These are phyloP conservation scores for Engraulis encrasicolus DNA, from an alignment of 2,113 vertebrate species.

Conservation along the genomic window DNA sequence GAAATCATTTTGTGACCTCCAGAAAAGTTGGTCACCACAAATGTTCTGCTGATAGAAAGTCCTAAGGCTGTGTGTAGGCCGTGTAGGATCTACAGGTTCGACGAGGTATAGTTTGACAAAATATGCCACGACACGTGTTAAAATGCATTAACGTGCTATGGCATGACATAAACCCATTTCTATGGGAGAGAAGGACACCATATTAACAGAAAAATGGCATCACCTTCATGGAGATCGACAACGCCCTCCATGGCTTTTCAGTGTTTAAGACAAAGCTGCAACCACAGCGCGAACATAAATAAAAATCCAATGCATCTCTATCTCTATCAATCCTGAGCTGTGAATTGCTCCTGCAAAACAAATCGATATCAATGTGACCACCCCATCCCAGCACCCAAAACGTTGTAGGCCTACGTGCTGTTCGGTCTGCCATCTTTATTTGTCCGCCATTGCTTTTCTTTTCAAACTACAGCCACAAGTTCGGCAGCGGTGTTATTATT, in stretches of 20 bases:
- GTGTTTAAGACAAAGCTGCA: not conserved
- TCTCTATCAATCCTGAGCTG: not conserved
- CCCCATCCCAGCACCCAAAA: not conserved
- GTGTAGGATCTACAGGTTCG: slow-evolving; percentile 24
- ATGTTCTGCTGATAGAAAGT: not conserved
- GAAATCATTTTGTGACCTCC: slow-evolving; percentile 47
- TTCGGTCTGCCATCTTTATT: not conserved
- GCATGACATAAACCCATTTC: not conserved
- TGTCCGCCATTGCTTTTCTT: not conserved
- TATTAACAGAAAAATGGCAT: not conserved
- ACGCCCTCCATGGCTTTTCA: not conserved
- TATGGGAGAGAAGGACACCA: not conserved
- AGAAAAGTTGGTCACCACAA: slow-evolving; percentile 35
- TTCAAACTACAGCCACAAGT: not conserved
- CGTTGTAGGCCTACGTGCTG: not conserved
- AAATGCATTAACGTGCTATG: not conserved
- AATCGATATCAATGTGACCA: not conserved
- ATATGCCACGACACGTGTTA: not conserved
- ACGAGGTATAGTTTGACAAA: not conserved
- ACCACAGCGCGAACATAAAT: not conserved
- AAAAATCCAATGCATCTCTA: slow-evolving; percentile 6
- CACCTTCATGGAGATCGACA: not conserved
- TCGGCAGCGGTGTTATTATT: not conserved
- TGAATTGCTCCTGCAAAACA: slow-evolving; percentile 4
- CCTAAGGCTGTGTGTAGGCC: not conserved